phyloP scores from a whole-genome alignment of 2,888 invertebrate genomes.

The Podabrus alpinus region DNA sequence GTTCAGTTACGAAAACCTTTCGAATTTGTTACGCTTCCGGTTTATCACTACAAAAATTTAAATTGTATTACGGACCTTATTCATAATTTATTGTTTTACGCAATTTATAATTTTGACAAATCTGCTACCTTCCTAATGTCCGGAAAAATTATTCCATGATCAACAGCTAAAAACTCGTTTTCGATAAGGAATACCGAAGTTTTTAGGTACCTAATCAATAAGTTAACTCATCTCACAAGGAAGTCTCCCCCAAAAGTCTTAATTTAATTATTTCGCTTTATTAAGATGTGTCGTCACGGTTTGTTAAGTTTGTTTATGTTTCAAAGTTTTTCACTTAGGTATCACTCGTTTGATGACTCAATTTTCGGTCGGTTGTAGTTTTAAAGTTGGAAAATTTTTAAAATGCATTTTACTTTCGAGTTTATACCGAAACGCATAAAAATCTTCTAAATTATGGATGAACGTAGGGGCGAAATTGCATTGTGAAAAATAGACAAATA shows the following conservation, averaged over 20 bases:
- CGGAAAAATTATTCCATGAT: not conserved
- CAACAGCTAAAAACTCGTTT: not conserved
- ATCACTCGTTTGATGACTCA: not conserved
- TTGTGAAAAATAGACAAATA: too few species aligned
- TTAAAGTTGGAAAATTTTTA: too few species aligned
- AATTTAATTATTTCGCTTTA: not conserved
- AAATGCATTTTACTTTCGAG: too few species aligned
- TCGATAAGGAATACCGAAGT: not conserved
- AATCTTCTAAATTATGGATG: too few species aligned
- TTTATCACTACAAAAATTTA: not conserved
- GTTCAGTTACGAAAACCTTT: constrained; percentile 14
- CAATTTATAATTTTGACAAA: not conserved
- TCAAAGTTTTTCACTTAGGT: not conserved
- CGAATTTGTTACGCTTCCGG: constrained; percentile 21
- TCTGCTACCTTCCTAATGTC: not conserved
- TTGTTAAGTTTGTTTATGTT: not conserved
- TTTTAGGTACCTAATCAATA: not conserved
- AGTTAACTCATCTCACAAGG: not conserved
- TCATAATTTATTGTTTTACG: not conserved
- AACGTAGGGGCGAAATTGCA: too few species aligned
- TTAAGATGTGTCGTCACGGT: not conserved
- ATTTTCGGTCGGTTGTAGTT: not conserved
- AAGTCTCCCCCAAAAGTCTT: not conserved
- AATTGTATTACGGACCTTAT: not conserved
- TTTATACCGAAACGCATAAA: too few species aligned